Base-by-base conservation (phyloP, 2,888 invertebrate genomes). In the Caenorhabditis sp. region DNA sequence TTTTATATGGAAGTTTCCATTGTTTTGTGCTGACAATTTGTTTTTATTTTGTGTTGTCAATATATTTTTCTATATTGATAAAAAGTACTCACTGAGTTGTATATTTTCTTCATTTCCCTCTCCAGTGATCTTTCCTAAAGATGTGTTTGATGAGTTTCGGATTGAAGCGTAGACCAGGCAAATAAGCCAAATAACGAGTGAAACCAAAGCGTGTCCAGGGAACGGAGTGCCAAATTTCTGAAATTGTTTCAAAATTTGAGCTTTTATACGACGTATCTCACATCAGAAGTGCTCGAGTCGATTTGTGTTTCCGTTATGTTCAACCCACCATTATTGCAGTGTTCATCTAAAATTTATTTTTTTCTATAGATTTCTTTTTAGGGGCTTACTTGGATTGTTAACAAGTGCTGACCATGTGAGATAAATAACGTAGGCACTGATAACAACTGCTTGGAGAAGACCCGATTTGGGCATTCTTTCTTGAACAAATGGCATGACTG, bases 361-460 rank as follows among this genome's bases (percentile, higher is more conserved):
- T 43, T 24, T 61, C 58, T 10, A 21, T 31, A 31, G 31, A 4
- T 4, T 6, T 4, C n/a, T 26, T 57, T 57, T 21, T 21, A 36
- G 37, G n/a, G 12, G 24, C 53, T 27, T 89, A 92, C 92, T 91
- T 87, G 94, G 93, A 87, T 93, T 93, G 89, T 96, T 99, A 78
- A 94, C 92, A 88, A 99, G 92, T 26, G 97, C 94, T 0, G 97
- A 95, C 99, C 99, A 99, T 62, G 99, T 99, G 82, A 99, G 91
- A 89, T 95, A 99, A 86, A 94, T 91, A 14, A 95, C 93, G 89
- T 99, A 99, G 17, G 95, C 90, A 6, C 94, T 92, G 62, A 99
- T 95, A 64, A 97, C 91, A 0, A 97, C 93, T 0, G 97, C 93
- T 67, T 88, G 88, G 1, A 91, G 91, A 26, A 99, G 91, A 36